A percentile compares a stretch with the other conserved stretches of the same genome.
Evolutionary conservation across 1,140 invertebrate genomes (phyloP).

Genomic region (Drosophila kurseongensis): DNA sequence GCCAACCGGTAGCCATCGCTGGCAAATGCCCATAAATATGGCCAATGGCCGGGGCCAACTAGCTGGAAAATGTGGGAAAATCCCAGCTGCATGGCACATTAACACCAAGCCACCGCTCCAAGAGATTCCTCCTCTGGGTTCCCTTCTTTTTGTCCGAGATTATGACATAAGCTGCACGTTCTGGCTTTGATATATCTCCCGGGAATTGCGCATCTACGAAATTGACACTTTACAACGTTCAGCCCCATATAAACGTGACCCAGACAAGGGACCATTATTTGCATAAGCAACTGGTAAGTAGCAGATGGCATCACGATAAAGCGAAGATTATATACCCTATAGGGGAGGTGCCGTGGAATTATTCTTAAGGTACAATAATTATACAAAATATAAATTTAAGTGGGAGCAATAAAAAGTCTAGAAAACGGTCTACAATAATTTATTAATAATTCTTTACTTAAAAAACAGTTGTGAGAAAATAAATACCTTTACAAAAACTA

Average conservation of each 20-base stretch:
- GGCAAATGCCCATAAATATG: slow-evolving; percentile 70
- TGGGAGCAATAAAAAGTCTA: too few relatives aligned
- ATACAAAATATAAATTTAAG: too few relatives aligned
- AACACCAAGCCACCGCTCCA: slow-evolving; percentile 53
- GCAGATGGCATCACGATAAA: slow-evolving; percentile 18
- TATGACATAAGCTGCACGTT: slow-evolving; percentile 82
- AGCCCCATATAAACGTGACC: slow-evolving; percentile 78
- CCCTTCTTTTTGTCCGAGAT: slow-evolving; percentile 36
- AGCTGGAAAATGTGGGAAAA: slow-evolving; percentile 71
- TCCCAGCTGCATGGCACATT: slow-evolving; percentile 58
- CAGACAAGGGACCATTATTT: slow-evolving; percentile 68
- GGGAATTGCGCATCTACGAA: slow-evolving; percentile 62
- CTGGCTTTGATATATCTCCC: slow-evolving; percentile 57
- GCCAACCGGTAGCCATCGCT: slow-evolving; percentile 55
- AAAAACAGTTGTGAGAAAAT: too few relatives aligned
- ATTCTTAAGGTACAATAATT: background rate
- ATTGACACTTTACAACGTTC: slow-evolving; percentile 79
- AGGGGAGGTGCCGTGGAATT: background rate
- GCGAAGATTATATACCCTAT: slow-evolving; percentile 50
- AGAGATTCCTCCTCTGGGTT: slow-evolving; percentile 12
- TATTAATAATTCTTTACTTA: too few relatives aligned
- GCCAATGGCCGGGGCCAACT: slow-evolving; percentile 31
- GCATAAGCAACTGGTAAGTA: slow-evolving; percentile 57
- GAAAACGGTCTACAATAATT: too few relatives aligned
- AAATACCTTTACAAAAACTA: too few relatives aligned